A percentile compares a stretch with the other conserved stretches of the same genome.
Evolutionary conservation across 2,113 vertebrate species (phyloP).

Genomic region (Asarcornis scutulata): DNA sequence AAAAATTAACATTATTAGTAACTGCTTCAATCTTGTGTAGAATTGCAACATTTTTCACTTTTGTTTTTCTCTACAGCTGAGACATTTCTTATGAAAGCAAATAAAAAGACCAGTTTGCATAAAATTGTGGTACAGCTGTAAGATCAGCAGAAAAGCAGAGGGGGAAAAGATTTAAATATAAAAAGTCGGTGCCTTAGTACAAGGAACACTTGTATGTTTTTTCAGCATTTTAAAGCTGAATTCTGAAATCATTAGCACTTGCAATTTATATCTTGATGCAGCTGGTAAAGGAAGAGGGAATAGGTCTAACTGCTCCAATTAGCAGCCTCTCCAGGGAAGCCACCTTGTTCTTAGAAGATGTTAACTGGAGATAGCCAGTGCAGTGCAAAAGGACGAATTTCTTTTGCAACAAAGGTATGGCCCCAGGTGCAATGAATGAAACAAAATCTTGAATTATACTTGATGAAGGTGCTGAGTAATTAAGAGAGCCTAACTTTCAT

Average conservation of each 20-base stretch:
- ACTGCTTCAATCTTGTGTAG: not conserved
- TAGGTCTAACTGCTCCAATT: not conserved
- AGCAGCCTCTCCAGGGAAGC: not conserved
- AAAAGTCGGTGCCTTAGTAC: not conserved
- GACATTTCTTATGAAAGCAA: not conserved
- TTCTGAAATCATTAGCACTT: not conserved
- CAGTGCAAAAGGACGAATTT: not conserved
- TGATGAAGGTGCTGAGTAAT: not conserved
- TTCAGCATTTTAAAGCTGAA: not conserved
- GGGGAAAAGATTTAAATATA: not conserved
- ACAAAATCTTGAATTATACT: not conserved
- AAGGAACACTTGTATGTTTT: not conserved
- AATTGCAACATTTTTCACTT: not conserved
- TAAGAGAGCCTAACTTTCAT: not conserved
- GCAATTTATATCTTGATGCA: not conserved
- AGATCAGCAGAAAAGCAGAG: not conserved
- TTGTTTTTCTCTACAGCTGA: not conserved
- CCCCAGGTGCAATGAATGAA: not conserved
- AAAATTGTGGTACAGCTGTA: not conserved
- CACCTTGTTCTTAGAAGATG: not conserved
- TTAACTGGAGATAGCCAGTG: not conserved
- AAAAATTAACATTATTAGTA: not conserved
- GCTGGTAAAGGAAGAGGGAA: not conserved
- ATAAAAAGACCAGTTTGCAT: not conserved
- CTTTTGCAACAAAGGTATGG: not conserved